Conservation (phyloP, 2,113 vertebrate species). For the Zosterops lateralis region DNA sequence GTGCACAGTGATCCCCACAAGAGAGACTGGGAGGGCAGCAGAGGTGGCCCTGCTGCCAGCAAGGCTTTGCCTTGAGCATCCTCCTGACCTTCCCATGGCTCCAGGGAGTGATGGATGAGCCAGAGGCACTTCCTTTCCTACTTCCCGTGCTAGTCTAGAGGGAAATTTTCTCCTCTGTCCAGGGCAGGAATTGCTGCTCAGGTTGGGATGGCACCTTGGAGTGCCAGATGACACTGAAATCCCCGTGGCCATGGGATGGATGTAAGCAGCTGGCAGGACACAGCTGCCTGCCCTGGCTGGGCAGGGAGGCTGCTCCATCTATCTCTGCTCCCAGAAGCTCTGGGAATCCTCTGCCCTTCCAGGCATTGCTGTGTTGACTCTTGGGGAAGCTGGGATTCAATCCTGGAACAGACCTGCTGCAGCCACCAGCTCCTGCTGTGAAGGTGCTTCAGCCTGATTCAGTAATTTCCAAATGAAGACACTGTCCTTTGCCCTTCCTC, state of each 20-base stretch:
- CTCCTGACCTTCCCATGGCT: background rate
- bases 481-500: background rate
- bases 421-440: background rate
- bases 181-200: accelerated
- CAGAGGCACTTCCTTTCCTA: background rate
- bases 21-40: too few species aligned
- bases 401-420: background rate
- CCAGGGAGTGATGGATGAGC: background rate
- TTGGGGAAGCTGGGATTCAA: background rate
- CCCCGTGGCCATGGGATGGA: background rate
- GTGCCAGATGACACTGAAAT: accelerated
- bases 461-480: background rate
- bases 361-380: accelerated
- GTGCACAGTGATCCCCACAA: background rate
- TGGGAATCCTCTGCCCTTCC: background rate
- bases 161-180: background rate
- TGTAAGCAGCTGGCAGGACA: background rate
- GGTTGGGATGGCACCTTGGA: background rate
- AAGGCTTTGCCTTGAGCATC: background rate
- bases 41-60: background rate
- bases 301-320: background rate
- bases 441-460: background rate
- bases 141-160: accelerated
- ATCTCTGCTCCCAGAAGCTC: background rate
- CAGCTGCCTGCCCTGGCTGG: background rate